Percentiles rank a stretch among this genome's conserved stretches.
Conservation (phyloP, 2,888 invertebrate genomes). For the Hyposoter dolosus region DNA sequence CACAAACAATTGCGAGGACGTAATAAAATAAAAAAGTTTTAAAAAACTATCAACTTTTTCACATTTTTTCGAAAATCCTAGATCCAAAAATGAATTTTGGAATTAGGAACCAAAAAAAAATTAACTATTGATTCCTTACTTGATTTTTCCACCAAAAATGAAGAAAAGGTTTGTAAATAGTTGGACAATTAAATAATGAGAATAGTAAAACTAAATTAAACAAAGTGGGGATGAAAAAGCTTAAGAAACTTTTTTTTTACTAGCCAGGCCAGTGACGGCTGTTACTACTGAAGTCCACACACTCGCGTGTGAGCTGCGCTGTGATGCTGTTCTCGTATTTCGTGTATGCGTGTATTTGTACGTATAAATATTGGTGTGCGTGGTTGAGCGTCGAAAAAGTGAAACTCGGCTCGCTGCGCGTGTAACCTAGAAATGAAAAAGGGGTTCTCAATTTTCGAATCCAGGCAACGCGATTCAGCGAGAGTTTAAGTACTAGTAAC, state of each 20-base stretch:
- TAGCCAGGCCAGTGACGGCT: slow-evolving; percentile 55
- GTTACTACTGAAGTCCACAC: slow-evolving; percentile 56
- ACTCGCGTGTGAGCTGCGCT: slow-evolving; percentile 41
- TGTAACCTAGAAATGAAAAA: slow-evolving; percentile 84
- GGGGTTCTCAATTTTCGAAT: slow-evolving; percentile 82
- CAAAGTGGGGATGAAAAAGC: slow-evolving; percentile 8
- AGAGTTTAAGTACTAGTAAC: slow-evolving; percentile 26
- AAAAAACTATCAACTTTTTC: neutral
- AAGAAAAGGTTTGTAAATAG: neutral
- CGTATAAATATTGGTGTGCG: slow-evolving; percentile 69
- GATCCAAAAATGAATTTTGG: too few species aligned
- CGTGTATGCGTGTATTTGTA: slow-evolving; percentile 20
- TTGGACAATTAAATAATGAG: neutral
- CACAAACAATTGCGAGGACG: neutral
- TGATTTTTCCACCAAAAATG: neutral
- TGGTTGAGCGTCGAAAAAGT: slow-evolving; percentile 82
- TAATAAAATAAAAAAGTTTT: neutral
- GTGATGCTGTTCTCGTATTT: slow-evolving; percentile 53
- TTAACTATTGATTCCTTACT: neutral
- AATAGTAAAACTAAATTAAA: neutral
- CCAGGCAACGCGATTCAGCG: slow-evolving; percentile 19
- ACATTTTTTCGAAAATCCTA: neutral
- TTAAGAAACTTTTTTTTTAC: slow-evolving; percentile 37
- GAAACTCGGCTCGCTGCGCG: slow-evolving; percentile 85
- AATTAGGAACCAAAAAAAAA: neutral